Evolutionary conservation across 2,113 vertebrate genomes (phyloP).

Genomic region (Gadus chalcogrammus): DNA sequence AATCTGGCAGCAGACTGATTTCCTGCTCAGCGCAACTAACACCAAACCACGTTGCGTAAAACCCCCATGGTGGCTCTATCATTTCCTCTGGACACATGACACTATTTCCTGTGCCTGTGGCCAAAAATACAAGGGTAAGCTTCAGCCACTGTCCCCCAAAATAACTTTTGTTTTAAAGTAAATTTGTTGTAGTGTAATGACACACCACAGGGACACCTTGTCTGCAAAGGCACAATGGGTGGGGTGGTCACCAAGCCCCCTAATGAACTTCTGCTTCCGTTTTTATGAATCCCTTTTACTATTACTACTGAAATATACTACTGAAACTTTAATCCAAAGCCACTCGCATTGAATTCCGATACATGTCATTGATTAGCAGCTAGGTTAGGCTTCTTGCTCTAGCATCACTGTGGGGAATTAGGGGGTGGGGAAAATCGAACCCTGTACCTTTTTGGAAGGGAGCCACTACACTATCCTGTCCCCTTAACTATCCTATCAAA

Average conservation of each 20-base stretch:
- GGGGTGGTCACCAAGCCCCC: not conserved
- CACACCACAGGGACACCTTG: not conserved
- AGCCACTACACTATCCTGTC: no score
- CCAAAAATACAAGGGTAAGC: conserved; percentile 42
- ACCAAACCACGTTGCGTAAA: conserved; percentile 45
- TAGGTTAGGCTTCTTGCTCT: no score
- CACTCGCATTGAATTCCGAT: no score
- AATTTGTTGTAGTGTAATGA: not conserved
- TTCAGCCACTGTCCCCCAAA: conserved; percentile 6
- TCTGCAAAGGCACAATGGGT: not conserved
- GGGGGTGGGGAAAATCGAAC: no score
- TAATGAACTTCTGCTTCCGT: no score
- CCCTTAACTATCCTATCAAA: no score
- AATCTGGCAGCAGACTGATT: conserved; percentile 35
- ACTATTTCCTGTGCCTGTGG: conserved; percentile 49
- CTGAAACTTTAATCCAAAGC: not conserved
- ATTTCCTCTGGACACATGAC: conserved; percentile 63
- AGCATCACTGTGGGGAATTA: no score
- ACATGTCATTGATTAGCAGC: no score
- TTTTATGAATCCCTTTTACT: no score
- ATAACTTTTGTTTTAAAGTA: not conserved
- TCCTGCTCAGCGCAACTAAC: conserved; percentile 54
- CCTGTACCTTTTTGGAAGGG: no score
- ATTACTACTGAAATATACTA: no score
- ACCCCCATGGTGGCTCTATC: conserved; percentile 43